phyloP scores from a whole-genome alignment of 2,113 vertebrate genomes.

The Symphodus melops region DNA sequence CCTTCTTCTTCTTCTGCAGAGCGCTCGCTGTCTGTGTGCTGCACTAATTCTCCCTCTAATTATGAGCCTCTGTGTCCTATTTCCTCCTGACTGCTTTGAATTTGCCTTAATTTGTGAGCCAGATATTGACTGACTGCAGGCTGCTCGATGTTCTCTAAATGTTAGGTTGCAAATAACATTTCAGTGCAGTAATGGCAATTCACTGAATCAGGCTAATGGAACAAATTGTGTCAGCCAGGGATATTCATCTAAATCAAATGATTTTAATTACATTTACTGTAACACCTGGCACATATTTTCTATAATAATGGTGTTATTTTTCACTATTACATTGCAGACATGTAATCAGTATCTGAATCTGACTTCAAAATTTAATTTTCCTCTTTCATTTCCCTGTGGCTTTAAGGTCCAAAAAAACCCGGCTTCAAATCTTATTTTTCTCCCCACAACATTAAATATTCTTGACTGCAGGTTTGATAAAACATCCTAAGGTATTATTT shows the following conservation, averaged over 20 bases:
- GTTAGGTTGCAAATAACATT: constrained; percentile 31
- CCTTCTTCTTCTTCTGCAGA: constrained; percentile 15
- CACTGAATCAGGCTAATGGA: not conserved
- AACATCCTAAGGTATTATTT: not conserved
- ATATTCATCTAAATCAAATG: not conserved
- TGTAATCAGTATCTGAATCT: not conserved
- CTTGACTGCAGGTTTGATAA: not conserved
- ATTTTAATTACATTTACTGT: not conserved
- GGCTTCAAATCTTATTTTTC: not conserved
- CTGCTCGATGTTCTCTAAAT: constrained; percentile 3
- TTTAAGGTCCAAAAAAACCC: not conserved
- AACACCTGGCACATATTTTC: constrained; percentile 5
- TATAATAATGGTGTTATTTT: not conserved
- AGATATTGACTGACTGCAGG: constrained; percentile 37
- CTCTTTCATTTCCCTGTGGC: not conserved
- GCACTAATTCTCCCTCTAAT: constrained; percentile 10
- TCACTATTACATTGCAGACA: not conserved
- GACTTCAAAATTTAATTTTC: not conserved
- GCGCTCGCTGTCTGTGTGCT: not conserved
- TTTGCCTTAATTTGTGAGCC: constrained; percentile 38
- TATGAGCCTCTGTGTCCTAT: constrained; percentile 26
- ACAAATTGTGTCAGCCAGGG: not conserved
- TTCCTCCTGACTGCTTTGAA: constrained; percentile 33
- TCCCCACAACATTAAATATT: not conserved
- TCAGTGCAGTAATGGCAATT: not conserved